Base-by-base conservation (phyloP, 92 coral and sea anemone species). In the Scolanthus callimorphus region DNA sequence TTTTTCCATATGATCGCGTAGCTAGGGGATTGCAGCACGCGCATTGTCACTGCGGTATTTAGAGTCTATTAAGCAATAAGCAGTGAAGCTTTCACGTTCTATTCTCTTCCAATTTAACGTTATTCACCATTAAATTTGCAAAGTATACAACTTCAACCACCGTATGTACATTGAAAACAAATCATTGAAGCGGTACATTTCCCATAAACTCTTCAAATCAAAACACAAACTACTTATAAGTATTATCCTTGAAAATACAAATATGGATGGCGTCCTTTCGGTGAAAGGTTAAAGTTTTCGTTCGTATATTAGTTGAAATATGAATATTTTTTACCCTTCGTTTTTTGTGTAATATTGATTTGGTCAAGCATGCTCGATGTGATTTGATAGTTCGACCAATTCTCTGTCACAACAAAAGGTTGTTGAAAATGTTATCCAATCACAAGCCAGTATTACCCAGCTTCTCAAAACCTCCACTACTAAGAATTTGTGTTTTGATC, bases 381-480 rank as follows among this genome's bases (percentile, higher is more conserved):
- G 41, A 34, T 34, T 34, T 34, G 41, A 34, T 34, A 34, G 6
- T 34, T 34, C 15, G 8, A 34, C 15, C 41, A 34, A 51, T 66
- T 60, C 53, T 26, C 73, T 54, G 63, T 66, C 73, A 66, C 62
- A 66, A 50, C 63, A 66, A 66, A 55, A 54, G 49, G 59, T 66
- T 66, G 61, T 66, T 49, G 60, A 27, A 27, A 15, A 39, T 21
- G 31, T 17, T 1, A 25, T 15, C 73, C 73, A 66, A 66, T 66
- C 73, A 54, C 23, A 55, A 3, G 1, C 61, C 20, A 53, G 20
- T 9, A 53, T 65, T 20, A 26, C 51, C 11, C 52, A 29, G 62
- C 25, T 28, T 53, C 52, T 62, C 41, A 6, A 34, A 34, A 34
- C 15, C 8, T 34, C 41, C 6, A 15, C 41, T 34, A 34, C 8